phyloP scores from a whole-genome alignment of 1,140 invertebrate genomes.

The Diachasmimorpha longicaudata region DNA sequence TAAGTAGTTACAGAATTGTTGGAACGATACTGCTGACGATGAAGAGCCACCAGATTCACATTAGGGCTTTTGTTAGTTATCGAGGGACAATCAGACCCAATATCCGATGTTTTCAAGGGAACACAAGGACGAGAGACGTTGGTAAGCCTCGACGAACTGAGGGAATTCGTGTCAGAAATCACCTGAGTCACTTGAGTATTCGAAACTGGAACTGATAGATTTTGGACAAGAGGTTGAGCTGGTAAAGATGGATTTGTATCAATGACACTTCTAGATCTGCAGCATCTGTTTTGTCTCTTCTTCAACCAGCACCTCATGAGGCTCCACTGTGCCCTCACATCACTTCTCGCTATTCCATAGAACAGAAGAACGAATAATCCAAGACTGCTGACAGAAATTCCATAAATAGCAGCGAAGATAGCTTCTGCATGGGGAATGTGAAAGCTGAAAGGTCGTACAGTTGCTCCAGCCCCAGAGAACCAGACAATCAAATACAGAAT shows the following conservation, averaged over 20 bases:
- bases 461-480: constrained; percentile 73
- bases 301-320: constrained; percentile 69
- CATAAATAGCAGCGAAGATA: constrained; percentile 80
- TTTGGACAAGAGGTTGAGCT: constrained; percentile 57
- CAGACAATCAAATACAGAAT: constrained; percentile 80
- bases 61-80: constrained; percentile 60
- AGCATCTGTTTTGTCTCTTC: constrained; percentile 68
- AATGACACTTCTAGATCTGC: constrained; percentile 70
- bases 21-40: constrained; percentile 73
- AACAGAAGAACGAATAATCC: constrained; percentile 86
- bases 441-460: constrained; percentile 69
- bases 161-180: constrained; percentile 55
- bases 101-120: constrained; percentile 37
- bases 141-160: constrained; percentile 51
- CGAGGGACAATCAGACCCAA: constrained; percentile 44
- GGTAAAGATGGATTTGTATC: constrained; percentile 68
- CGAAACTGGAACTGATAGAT: constrained; percentile 41
- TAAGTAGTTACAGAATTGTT: constrained; percentile 74
- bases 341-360: constrained; percentile 82
- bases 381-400: constrained; percentile 72
- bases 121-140: constrained; percentile 51
- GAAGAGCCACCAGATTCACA: constrained; percentile 71
- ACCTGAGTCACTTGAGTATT: constrained; percentile 56
- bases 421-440: constrained; percentile 75
- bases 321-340: constrained; percentile 79